phyloP scores from a whole-genome alignment of 2,888 invertebrate genomes.

The Caenorhabditis sulstoni region DNA sequence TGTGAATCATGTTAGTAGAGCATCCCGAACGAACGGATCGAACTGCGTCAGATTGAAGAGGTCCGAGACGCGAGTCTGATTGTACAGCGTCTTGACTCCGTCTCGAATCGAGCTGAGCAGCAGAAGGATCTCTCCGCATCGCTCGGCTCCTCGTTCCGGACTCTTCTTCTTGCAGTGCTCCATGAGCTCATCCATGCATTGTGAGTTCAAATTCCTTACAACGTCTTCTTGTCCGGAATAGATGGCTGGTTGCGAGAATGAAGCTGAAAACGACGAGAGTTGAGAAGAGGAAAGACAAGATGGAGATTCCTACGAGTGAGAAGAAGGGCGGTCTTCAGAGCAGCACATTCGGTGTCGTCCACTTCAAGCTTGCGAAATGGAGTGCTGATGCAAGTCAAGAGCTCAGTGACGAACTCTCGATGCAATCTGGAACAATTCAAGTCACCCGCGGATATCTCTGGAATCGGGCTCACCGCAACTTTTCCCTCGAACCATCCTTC shows the following conservation, averaged over 20 bases:
- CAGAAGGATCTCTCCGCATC: constrained; percentile 62
- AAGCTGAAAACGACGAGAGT: constrained; percentile 11
- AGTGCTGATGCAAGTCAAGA: constrained; percentile 32
- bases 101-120: constrained; percentile 60
- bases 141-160: constrained; percentile 43
- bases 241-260: constrained; percentile 36
- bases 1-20: constrained; percentile 38
- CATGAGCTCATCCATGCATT: constrained; percentile 56
- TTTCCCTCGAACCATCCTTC: too few relatives aligned
- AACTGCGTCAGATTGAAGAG: constrained; percentile 67
- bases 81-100: constrained; percentile 58
- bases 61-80: constrained; percentile 63
- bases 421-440: constrained; percentile 41
- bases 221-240: constrained; percentile 47
- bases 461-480: too few relatives aligned
- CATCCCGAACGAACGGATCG: constrained; percentile 61
- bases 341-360: constrained; percentile 53
- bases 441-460: too few relatives aligned
- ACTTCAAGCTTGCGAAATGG: constrained; percentile 49
- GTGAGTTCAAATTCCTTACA: constrained; percentile 27
- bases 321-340: constrained; percentile 42
- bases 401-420: constrained; percentile 39
- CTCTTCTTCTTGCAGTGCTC: constrained; percentile 45
- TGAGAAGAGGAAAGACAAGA: too few relatives aligned
- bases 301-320: not conserved